A percentile compares a stretch with the other conserved stretches of the same genome.
phyloP scores from a whole-genome alignment of 1,140 invertebrate species.

The Eurosta solidaginis region DNA sequence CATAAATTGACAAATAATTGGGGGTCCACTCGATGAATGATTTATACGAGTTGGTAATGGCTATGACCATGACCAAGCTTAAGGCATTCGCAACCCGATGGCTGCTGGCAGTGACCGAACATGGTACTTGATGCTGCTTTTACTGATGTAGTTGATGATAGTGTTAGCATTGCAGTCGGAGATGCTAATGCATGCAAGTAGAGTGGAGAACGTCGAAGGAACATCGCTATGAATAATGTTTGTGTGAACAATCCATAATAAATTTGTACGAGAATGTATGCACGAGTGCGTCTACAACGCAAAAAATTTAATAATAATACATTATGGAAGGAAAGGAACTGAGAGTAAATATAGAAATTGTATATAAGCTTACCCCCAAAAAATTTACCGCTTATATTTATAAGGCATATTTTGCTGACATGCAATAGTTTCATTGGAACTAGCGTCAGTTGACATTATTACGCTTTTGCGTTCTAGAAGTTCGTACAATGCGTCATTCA shows the following conservation, averaged over 20 bases:
- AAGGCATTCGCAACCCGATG: background rate
- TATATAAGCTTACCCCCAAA: no score
- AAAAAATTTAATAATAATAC: no score
- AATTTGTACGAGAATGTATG: background rate
- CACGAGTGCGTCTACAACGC: no score
- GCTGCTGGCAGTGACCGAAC: background rate
- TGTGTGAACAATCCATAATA: background rate
- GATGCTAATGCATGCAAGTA: conserved; percentile 1
- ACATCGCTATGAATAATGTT: background rate
- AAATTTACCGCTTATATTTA: no score
- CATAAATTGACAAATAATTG: conserved; percentile 42
- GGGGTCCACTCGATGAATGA: conserved; percentile 37
- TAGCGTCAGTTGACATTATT: no score
- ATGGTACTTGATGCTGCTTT: background rate
- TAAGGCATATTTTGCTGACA: no score
- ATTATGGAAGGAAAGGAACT: no score
- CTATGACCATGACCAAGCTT: background rate
- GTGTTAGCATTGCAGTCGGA: background rate
- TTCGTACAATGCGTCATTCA: no score
- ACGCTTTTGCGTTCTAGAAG: no score
- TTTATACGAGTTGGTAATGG: conserved; percentile 36
- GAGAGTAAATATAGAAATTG: no score
- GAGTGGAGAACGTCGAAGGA: background rate
- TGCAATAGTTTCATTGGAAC: no score
- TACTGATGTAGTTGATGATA: conserved; percentile 21